A percentile compares a stretch with the other conserved stretches of the same genome.
phyloP scores from a whole-genome alignment of 2,888 invertebrate genomes.

The Eilema caniola region DNA sequence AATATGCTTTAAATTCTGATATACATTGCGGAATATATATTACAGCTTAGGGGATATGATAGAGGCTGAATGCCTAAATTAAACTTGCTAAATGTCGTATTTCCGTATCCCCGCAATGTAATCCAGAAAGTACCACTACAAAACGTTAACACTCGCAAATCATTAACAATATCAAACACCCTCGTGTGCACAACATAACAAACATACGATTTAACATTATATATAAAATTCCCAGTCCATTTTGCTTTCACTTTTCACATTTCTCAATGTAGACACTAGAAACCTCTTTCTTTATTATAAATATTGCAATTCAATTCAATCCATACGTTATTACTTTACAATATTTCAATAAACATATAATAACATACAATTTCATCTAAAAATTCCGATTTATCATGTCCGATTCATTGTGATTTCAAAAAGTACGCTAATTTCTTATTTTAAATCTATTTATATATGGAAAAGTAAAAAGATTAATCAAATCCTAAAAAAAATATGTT shows the following conservation, averaged over 20 bases:
- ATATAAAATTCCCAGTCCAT: constrained; percentile 39
- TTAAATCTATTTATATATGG: not conserved
- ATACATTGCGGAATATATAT: constrained; percentile 28
- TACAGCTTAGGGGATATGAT: not conserved
- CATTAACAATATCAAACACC: constrained; percentile 45
- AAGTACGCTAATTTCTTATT: not conserved
- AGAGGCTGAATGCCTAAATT: not conserved
- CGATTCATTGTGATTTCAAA: not conserved
- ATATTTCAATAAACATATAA: not conserved
- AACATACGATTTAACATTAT: constrained; percentile 45
- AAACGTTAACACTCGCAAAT: constrained; percentile 38
- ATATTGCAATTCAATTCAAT: not conserved
- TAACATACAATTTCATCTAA: not conserved
- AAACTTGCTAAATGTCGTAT: not conserved
- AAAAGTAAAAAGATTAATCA: not conserved
- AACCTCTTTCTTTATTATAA: not conserved
- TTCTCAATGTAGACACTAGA: not conserved
- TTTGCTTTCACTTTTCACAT: constrained; percentile 24
- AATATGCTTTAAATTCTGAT: constrained; percentile 43
- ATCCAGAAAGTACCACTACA: constrained; percentile 21
- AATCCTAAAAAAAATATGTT: not conserved
- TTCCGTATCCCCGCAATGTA: constrained; percentile 24
- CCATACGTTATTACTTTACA: not conserved
- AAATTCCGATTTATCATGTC: not conserved
- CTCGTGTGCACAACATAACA: constrained; percentile 53